Evolutionary conservation across 2,113 vertebrate species (phyloP).

Genomic region (Chitala chitala): DNA sequence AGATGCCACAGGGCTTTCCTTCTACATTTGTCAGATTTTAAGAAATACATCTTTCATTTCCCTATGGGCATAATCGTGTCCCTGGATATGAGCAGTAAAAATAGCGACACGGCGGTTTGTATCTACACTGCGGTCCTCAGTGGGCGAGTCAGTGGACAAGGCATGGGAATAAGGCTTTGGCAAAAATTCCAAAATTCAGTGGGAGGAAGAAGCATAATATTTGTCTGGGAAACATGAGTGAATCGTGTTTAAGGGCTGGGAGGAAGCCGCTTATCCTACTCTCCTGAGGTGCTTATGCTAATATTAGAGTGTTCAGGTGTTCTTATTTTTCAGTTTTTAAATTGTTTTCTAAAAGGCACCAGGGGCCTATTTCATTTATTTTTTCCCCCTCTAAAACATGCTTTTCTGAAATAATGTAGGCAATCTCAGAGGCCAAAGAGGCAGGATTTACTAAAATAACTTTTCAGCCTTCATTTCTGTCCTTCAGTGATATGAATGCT

Average conservation of each 20-base stretch:
- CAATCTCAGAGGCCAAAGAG: background rate
- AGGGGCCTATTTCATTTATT: too few relatives aligned
- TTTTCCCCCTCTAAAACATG: constrained; percentile 78
- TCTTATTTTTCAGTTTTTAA: too few relatives aligned
- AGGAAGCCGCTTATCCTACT: too few relatives aligned
- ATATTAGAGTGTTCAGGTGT: too few relatives aligned
- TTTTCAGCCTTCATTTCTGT: background rate
- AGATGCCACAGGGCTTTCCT: constrained; percentile 36
- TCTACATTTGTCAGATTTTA: constrained; percentile 1
- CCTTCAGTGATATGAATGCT: background rate
- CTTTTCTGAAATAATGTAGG: background rate
- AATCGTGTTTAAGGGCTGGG: too few relatives aligned
- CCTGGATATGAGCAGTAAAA: background rate
- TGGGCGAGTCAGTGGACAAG: too few relatives aligned
- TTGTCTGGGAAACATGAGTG: too few relatives aligned
- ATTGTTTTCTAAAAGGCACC: background rate
- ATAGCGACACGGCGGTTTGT: background rate
- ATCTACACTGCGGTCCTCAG: background rate
- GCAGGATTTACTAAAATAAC: background rate
- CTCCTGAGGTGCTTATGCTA: too few relatives aligned
- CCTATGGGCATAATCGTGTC: background rate
- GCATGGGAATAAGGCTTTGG: too few relatives aligned
- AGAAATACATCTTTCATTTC: background rate
- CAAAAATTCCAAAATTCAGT: too few relatives aligned
- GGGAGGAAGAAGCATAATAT: too few relatives aligned